Percentiles rank a stretch among this genome's conserved stretches.
phyloP scores from a whole-genome alignment of 2,797 vertebrate genomes.

The Notolabrus celidotus region DNA sequence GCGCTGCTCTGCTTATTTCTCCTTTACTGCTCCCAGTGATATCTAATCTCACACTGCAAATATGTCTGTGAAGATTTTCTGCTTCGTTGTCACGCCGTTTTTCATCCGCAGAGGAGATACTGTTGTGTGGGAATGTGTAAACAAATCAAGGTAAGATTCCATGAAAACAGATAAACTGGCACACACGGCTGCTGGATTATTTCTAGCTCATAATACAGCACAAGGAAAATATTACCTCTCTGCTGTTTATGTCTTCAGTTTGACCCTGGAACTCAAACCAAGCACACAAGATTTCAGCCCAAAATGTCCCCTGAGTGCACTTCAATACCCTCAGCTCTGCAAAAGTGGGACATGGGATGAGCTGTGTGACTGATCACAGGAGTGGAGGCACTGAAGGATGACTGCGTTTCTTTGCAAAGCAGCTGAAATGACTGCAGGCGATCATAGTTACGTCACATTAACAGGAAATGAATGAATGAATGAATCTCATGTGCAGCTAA shows the following conservation, averaged over 20 bases:
- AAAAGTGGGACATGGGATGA: constrained; percentile 45
- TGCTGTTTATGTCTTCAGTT: constrained; percentile 24
- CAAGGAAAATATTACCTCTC: background rate
- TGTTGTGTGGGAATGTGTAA: background rate
- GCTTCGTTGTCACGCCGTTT: constrained; percentile 11
- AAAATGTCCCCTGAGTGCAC: constrained; percentile 12
- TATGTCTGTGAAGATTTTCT: constrained; percentile 12
- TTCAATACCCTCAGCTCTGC: constrained; percentile 6
- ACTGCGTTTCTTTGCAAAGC: constrained; percentile 49
- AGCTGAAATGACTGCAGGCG: constrained; percentile 38
- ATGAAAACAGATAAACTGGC: constrained; percentile 22
- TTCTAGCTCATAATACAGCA: constrained; percentile 1
- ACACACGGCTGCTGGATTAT: constrained; percentile 23
- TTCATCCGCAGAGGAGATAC: constrained; percentile 4
- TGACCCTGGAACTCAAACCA: constrained; percentile 13
- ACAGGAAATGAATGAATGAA: constrained; percentile 36
- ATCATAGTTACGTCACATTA: constrained; percentile 53
- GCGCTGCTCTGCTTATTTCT: constrained; percentile 9
- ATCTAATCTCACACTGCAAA: constrained; percentile 38
- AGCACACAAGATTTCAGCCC: constrained; percentile 16
- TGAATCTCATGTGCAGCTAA: constrained; percentile 30
- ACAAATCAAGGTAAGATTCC: constrained; percentile 29
- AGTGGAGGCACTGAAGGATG: constrained; percentile 11
- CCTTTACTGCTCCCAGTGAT: constrained; percentile 23
- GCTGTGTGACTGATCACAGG: constrained; percentile 38